Base-by-base conservation (phyloP, 2,113 vertebrate genomes). In the Ciconia stormi region DNA sequence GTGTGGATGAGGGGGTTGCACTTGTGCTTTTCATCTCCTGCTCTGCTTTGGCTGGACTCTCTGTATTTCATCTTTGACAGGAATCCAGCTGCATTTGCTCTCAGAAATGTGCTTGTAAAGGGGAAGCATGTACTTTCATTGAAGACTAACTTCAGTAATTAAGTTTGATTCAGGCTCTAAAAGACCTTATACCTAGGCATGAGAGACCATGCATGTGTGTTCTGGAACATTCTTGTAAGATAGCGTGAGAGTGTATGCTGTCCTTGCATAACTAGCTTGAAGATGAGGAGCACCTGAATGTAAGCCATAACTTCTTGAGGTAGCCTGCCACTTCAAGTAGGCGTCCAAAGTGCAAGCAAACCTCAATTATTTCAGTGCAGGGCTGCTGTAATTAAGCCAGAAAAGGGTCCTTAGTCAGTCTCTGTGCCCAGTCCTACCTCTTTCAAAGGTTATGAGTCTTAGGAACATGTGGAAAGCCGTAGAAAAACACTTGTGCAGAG, bases 151-250 rank as follows among this genome's bases (percentile, higher is more conserved):
- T 55, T 52, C 12, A 34, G 16, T 63, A 47, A 52, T 36, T 52
- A 79, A 36, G 22, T 50, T 79, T 59, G 30, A 19, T 63, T 74
- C 15, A 69, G 18, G 18, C 26, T 69, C 34, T 58, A 3, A 40
- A 67, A 58, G 42, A 40, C 9, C 2, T 62, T 7, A 13, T 56
- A 22, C 1, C 8, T 63, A 19, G 18, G 32, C 0, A 1, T 50
- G 32, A 61, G 27, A 66, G 52, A 50, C 44, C 14, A 10, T 4
- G 20, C 23, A 10, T 14, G 27, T 20, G 6, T 66, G 3, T 56
- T 32, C 29, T 72, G 40, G 23, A 81, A n/a, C 30, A 36, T n/a
- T 10, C 9, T 61, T 36, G 15, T 38, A 49, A 46, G 46, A 3
- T 6, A 20, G 26, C 16, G 14, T 42, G 36, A 62, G 58, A 78